phyloP scores from a whole-genome alignment of 2,797 vertebrate genomes.

The Dipus sagitta region DNA sequence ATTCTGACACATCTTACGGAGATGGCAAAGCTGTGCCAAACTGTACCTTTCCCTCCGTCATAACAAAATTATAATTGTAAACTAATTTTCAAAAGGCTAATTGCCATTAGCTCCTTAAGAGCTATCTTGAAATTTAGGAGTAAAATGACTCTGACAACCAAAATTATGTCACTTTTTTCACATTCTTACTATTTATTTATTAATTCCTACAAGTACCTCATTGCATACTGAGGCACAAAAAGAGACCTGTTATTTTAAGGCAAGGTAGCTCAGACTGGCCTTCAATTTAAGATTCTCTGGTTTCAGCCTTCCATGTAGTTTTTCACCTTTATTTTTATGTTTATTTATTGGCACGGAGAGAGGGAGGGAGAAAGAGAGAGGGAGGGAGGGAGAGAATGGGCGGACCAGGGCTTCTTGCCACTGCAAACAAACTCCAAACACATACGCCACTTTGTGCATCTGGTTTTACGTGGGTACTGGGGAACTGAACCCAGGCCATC shows the following conservation, averaged over 20 bases:
- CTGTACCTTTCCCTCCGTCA: background rate
- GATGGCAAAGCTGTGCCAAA: background rate
- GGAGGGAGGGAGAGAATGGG: no score
- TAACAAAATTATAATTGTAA: slow-evolving; percentile 52
- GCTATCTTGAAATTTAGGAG: slow-evolving; percentile 26
- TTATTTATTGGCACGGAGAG: no score
- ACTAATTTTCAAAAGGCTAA: slow-evolving; percentile 46
- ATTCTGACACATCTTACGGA: slow-evolving; percentile 21
- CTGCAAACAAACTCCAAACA: no score
- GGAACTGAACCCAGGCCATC: no score
- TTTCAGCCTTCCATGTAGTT: background rate
- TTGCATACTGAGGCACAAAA: slow-evolving; percentile 56
- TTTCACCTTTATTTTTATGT: background rate
- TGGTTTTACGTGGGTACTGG: no score
- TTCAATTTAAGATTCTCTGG: background rate
- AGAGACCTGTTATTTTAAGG: background rate
- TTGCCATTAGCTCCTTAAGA: slow-evolving; percentile 31
- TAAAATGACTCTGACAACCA: background rate
- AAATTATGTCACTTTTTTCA: background rate
- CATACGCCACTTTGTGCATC: no score
- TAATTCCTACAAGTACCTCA: background rate
- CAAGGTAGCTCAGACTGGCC: background rate
- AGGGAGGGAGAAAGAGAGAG: no score
- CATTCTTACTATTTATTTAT: background rate
- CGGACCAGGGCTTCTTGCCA: no score